phyloP scores from a whole-genome alignment of 2,797 vertebrate species.

The Darevskia nairensis region DNA sequence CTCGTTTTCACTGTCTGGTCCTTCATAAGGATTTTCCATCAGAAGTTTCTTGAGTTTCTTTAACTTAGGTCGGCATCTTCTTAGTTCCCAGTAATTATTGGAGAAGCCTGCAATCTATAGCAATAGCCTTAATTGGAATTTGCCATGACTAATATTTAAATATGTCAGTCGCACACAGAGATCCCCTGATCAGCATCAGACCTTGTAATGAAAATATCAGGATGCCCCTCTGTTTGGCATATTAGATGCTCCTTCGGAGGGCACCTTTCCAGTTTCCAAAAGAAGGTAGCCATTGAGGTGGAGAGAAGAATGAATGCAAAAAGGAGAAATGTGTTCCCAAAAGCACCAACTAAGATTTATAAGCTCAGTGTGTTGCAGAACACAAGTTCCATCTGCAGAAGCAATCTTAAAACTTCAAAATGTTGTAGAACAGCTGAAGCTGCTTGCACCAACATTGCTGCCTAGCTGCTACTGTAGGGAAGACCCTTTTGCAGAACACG shows the following conservation, averaged over 20 bases:
- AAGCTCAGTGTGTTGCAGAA: too few relatives aligned
- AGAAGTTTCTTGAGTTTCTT: conserved; percentile 93
- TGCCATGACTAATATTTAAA: conserved; percentile 5
- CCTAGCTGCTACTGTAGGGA: too few relatives aligned
- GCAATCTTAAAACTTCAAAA: too few relatives aligned
- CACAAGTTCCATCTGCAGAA: too few relatives aligned
- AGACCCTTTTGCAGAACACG: too few relatives aligned
- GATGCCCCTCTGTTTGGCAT: not conserved
- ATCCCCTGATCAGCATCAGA: not conserved
- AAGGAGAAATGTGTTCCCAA: too few relatives aligned
- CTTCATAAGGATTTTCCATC: conserved; percentile 90
- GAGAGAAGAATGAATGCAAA: too few relatives aligned
- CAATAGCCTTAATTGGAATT: not conserved
- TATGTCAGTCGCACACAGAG: not conserved
- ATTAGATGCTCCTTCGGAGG: not conserved
- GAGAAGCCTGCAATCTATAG: conserved; percentile 92
- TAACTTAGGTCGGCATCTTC: conserved; percentile 88
- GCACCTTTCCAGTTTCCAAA: not conserved
- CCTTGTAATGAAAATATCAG: not conserved
- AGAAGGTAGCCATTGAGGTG: not conserved
- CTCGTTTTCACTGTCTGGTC: conserved; percentile 81
- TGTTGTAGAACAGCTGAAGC: too few relatives aligned
- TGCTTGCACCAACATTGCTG: too few relatives aligned
- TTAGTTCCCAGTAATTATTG: conserved; percentile 95
- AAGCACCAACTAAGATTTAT: too few relatives aligned